Conservation (phyloP, 2,888 invertebrate genomes). For the Eudasyphora cyanicolor region DNA sequence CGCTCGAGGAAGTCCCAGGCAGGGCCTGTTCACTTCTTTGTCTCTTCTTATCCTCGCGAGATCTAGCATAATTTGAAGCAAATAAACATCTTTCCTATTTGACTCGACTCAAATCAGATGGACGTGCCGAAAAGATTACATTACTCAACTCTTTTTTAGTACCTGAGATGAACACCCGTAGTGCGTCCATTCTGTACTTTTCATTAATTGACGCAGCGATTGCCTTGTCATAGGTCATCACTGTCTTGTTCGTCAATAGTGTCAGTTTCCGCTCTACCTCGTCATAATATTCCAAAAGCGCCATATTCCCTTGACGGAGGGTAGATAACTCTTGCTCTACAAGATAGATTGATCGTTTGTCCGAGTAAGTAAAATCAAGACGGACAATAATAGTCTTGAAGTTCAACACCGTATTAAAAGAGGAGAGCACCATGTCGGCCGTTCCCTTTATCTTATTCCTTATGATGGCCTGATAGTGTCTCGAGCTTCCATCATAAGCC, state of each 20-base stretch:
- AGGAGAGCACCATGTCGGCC: too few relatives aligned
- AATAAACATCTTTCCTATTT: not conserved
- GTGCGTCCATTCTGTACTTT: constrained; percentile 60
- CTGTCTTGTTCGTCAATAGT: constrained; percentile 58
- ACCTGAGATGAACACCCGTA: constrained; percentile 54
- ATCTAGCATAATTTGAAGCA: constrained; percentile 14
- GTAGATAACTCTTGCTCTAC: too few relatives aligned
- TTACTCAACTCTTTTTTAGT: constrained; percentile 44
- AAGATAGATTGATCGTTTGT: constrained; percentile 33
- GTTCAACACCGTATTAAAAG: too few relatives aligned
- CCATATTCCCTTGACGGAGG: too few relatives aligned
- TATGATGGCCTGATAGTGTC: too few relatives aligned
- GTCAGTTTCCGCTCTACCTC: constrained; percentile 63
- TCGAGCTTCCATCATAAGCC: too few relatives aligned
- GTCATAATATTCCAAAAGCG: too few relatives aligned
- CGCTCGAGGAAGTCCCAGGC: too few relatives aligned
- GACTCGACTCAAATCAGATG: constrained; percentile 30
- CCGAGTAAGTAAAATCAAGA: constrained; percentile 33
- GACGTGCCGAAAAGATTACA: constrained; percentile 53
- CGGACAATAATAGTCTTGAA: too few relatives aligned
- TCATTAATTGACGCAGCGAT: constrained; percentile 50
- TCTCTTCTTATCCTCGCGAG: not conserved
- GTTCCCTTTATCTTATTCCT: too few relatives aligned
- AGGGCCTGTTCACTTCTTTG: not conserved
- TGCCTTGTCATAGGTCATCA: constrained; percentile 54